Percentiles rank a stretch among this genome's conserved stretches.
These are phyloP conservation scores for Omphaloscelis lunosa DNA, from an alignment of 2,888 invertebrate genomes.

Conservation along the genomic window DNA sequence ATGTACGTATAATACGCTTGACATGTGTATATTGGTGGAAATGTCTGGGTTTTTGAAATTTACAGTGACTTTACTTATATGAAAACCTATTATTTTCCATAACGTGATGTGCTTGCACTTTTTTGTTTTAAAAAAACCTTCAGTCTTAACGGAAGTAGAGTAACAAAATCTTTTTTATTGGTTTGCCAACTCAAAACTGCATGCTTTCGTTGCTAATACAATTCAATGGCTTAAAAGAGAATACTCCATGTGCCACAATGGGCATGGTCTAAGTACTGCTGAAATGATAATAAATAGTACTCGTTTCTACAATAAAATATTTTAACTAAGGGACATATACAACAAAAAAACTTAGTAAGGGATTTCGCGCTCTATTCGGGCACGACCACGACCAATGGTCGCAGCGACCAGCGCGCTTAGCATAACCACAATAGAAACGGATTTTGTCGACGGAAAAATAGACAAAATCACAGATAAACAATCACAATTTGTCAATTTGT, in stretches of 20 bases:
- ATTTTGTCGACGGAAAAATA: too few relatives aligned
- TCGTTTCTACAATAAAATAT: background rate
- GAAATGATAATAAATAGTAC: background rate
- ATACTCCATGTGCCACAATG: background rate
- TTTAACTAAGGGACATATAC: background rate
- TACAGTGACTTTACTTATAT: slow-evolving; percentile 42
- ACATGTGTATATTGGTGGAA: slow-evolving; percentile 77
- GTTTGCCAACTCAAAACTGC: background rate
- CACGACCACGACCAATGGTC: too few relatives aligned
- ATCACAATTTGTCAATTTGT: too few relatives aligned
- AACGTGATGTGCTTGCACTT: slow-evolving; percentile 41
- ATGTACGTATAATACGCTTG: slow-evolving; percentile 90
- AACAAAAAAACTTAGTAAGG: slow-evolving; percentile 10
- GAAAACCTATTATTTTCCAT: slow-evolving; percentile 57
- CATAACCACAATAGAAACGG: too few relatives aligned
- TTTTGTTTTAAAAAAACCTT: slow-evolving; percentile 15
- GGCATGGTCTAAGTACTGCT: background rate
- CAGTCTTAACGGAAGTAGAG: slow-evolving; percentile 1
- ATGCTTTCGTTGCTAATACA: slow-evolving; percentile 3
- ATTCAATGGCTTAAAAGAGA: slow-evolving; percentile 1
- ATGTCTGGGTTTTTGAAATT: slow-evolving; percentile 70
- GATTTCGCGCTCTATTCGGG: too few relatives aligned
- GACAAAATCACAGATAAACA: too few relatives aligned
- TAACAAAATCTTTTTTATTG: background rate
- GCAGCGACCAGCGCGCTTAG: too few relatives aligned